These are phyloP conservation scores for Ispidina picta DNA, from an alignment of 2,797 vertebrate species.

Conservation along the genomic window DNA sequence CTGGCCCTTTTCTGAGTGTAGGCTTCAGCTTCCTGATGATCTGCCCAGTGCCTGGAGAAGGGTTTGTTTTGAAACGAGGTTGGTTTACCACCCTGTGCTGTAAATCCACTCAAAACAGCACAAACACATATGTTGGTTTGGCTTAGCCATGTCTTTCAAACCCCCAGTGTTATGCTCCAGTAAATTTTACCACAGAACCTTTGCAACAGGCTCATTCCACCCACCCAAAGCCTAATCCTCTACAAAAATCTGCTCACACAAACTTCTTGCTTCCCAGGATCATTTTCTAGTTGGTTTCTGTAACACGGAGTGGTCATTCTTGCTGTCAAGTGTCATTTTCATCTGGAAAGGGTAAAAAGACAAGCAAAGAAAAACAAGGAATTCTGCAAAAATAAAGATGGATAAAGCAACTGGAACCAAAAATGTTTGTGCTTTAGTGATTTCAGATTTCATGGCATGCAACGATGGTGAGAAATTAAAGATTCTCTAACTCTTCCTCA, in stretches of 20 bases:
- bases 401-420: not conserved
- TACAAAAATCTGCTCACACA: not conserved
- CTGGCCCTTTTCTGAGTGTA: not conserved
- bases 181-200: conserved; percentile 25
- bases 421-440: not conserved
- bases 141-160: not conserved
- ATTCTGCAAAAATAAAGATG: not conserved
- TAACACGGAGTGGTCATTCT: not conserved
- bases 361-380: not conserved
- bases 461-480: not conserved
- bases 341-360: not conserved
- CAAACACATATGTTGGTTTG: not conserved
- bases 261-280: not conserved
- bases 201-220: not conserved
- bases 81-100: not conserved
- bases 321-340: not conserved
- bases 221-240: not conserved
- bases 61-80: not conserved
- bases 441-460: not conserved
- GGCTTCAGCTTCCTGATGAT: not conserved
- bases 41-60: not conserved
- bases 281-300: not conserved
- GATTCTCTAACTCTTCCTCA: not conserved
- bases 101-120: not conserved
- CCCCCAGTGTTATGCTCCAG: not conserved